Base-by-base conservation (phyloP, 2,888 invertebrate genomes). In the Silvanus unidentatus region DNA sequence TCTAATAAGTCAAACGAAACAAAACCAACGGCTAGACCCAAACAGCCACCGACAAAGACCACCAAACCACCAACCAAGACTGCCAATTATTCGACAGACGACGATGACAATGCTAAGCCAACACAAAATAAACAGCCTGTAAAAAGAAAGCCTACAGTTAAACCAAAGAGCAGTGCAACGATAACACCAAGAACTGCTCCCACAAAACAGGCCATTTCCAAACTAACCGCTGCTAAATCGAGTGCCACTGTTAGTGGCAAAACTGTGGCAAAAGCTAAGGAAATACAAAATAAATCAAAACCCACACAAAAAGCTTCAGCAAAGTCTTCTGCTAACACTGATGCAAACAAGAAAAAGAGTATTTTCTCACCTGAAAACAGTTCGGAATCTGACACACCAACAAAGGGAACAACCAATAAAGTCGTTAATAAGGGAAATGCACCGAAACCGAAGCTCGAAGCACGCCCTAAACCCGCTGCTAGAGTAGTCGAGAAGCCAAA, bases 361-460 rank as follows among this genome's bases (percentile, higher is more conserved):
- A 88, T 88, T 60, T 88, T 88, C 61, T 88, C 88, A 42, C 88
- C 88, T 0, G 88, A 86, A 55, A 88, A 88, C 53, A 80, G 81
- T 52, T 81, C 81, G n/a, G 82, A 81, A 36, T 81, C 81, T 58
- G 81, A 81, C 52, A 76, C 50, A 32, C 32, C 48, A 8, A 50
- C 57, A 46, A 22, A 22, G 28, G 62, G 69, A 3, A 65, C 71
- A 48, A 75, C 76, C 54, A 61, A 65, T 32, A 60, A 66, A 41
- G 66, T 61, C 29, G 8, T 22, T 22, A 22, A 22, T 22, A 22
- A 22, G 22, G 69, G 57, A 60, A 54, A 66, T 13, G 55, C 65
- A 10, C 68, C 67, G 49, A 49, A 59, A 41, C 52, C 61, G 35
- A 74, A 73, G 43, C 66, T 67, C 16, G 63, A 77, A 69, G 68